These are phyloP conservation scores for Dolichomitus sp. DNA, from an alignment of 2,888 invertebrate species.

Conservation along the genomic window DNA sequence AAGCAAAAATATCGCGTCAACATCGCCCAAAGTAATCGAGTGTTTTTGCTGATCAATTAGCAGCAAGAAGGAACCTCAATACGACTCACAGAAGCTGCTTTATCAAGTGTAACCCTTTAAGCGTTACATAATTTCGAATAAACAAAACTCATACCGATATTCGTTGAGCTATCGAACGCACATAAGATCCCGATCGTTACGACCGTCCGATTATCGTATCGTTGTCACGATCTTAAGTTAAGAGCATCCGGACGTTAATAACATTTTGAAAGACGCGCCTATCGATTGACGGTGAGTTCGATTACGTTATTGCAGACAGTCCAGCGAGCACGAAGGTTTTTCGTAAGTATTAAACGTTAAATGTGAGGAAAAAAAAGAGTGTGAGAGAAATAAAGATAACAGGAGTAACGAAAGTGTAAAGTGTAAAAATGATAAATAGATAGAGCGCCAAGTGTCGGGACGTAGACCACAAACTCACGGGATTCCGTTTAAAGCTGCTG, in stretches of 20 bases:
- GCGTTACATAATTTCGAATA: constrained; percentile 71
- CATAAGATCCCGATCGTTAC: background rate
- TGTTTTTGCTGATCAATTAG: background rate
- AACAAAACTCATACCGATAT: constrained; percentile 1
- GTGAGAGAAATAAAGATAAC: background rate
- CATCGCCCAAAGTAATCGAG: background rate
- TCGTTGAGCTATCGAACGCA: background rate
- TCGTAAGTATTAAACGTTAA: background rate
- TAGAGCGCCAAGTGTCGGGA: too few relatives aligned
- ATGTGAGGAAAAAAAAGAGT: background rate
- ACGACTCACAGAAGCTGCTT: background rate
- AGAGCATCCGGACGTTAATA: constrained; percentile 43
- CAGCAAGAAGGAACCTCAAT: too few relatives aligned
- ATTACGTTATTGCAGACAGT: constrained; percentile 19
- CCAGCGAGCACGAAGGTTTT: background rate
- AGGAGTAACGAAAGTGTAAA: too few relatives aligned
- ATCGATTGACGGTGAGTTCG: constrained; percentile 41
- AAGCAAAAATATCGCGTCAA: background rate
- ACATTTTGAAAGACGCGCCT: constrained; percentile 62
- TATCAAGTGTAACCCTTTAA: constrained; percentile 57
- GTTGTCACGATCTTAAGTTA: constrained; percentile 43
- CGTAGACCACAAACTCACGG: too few relatives aligned
- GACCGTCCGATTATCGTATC: background rate
- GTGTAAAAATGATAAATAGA: too few relatives aligned
- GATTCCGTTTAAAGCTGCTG: background rate